A percentile compares a stretch with the other conserved stretches of the same genome.
phyloP scores from a whole-genome alignment of 2,888 invertebrate genomes.

The Penaeus monodon region DNA sequence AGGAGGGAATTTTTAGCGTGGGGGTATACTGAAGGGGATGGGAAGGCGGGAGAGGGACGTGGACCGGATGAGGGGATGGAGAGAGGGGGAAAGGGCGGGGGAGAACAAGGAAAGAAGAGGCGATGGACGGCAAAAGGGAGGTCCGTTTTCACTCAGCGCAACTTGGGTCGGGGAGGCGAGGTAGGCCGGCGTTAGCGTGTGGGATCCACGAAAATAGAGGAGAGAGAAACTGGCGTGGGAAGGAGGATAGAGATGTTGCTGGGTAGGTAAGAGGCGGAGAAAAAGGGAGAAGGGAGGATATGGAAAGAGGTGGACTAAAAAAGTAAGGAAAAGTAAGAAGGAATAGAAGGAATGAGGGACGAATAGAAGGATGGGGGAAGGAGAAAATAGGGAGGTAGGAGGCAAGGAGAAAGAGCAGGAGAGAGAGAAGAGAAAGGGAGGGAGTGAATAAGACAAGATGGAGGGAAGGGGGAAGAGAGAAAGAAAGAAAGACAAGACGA shows the following conservation, averaged over 20 bases:
- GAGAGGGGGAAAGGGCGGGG: background rate
- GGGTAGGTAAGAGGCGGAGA: background rate
- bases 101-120: background rate
- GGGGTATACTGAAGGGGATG: conserved; percentile 1
- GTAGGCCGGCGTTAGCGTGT: too few relatives aligned
- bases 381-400: too few relatives aligned
- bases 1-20: background rate
- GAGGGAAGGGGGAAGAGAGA: too few relatives aligned
- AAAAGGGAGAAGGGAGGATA: background rate
- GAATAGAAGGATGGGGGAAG: background rate
- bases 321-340: background rate
- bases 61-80: background rate
- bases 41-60: conserved; percentile 5
- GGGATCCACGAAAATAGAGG: too few relatives aligned
- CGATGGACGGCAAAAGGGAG: too few relatives aligned
- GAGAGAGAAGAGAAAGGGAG: too few relatives aligned
- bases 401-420: too few relatives aligned
- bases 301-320: background rate
- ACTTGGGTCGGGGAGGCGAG: background rate
- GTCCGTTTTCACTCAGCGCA: too few relatives aligned
- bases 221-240: too few relatives aligned
- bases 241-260: background rate
- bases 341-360: background rate
- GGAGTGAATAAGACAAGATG: too few relatives aligned
- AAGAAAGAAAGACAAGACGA: too few relatives aligned